These are phyloP conservation scores for Oscarella lobularis DNA, from an alignment of 37 sponge, comb jelly and placozoan genomes.

Conservation along the genomic window DNA sequence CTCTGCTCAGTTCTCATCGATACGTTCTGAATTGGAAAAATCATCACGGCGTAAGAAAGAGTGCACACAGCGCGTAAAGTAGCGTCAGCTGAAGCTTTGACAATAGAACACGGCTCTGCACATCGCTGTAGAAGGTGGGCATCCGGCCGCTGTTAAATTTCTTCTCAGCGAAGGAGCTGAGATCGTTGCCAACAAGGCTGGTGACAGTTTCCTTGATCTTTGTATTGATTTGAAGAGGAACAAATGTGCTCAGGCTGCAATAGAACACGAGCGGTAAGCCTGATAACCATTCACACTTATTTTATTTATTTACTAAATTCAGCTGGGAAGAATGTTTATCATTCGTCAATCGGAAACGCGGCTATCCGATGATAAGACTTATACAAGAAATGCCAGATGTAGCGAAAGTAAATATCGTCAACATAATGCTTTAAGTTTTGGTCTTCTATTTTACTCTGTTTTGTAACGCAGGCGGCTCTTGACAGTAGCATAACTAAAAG, in stretches of 20 bases:
- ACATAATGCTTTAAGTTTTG: too few relatives aligned
- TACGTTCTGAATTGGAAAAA: conserved; percentile 36
- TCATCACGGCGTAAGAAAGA: conserved; percentile 30
- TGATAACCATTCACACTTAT: conserved; percentile 1
- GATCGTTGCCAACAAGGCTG: conserved; percentile 35
- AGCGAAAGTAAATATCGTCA: too few relatives aligned
- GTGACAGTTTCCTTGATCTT: conserved; percentile 56
- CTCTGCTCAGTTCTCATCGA: conserved; percentile 35
- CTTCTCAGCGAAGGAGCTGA: conserved; percentile 34
- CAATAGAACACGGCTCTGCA: conserved; percentile 63
- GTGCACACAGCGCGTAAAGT: background rate
- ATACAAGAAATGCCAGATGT: conserved; percentile 52
- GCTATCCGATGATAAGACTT: conserved; percentile 45
- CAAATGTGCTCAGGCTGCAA: too few relatives aligned
- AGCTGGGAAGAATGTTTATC: conserved; percentile 33
- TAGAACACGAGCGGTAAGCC: conserved; percentile 8
- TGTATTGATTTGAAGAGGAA: conserved; percentile 25
- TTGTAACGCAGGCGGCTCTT: too few relatives aligned
- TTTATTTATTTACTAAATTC: too few relatives aligned
- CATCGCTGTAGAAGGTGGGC: conserved; percentile 40
- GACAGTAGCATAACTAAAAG: too few relatives aligned
- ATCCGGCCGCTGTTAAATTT: conserved; percentile 24
- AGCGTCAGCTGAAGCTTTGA: too few relatives aligned
- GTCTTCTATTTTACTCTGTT: background rate
- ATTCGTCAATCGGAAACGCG: conserved; percentile 28